Conservation (phyloP, 2,797 vertebrate genomes). For the Rhinophrynus dorsalis region DNA sequence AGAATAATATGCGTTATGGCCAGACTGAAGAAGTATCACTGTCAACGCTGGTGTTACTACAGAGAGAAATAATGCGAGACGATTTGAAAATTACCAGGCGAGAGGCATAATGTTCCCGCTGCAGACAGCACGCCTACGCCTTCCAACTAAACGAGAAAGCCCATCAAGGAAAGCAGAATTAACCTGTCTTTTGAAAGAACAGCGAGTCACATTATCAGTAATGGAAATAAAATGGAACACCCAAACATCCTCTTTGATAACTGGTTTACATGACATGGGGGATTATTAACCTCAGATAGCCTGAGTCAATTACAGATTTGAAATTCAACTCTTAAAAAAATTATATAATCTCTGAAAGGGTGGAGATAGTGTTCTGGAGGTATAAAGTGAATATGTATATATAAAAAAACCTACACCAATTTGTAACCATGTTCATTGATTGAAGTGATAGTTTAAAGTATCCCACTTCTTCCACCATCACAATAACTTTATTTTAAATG, state of each 20-base stretch:
- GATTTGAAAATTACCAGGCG: constrained; percentile 42
- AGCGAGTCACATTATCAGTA: constrained; percentile 33
- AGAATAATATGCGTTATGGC: no score
- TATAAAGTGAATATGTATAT: no score
- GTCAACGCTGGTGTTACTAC: neutral
- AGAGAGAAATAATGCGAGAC: constrained; percentile 17
- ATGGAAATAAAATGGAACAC: constrained; percentile 7
- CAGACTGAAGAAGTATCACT: no score
- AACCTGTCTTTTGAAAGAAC: constrained; percentile 46
- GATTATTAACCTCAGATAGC: constrained; percentile 39
- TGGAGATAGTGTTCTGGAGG: no score
- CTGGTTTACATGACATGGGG: constrained; percentile 7
- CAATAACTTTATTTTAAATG: no score
- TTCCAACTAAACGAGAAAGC: constrained; percentile 24
- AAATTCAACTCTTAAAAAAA: no score
- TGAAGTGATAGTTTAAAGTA: no score
- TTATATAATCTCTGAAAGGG: no score
- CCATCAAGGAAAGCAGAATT: constrained; percentile 26
- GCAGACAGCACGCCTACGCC: constrained; percentile 45
- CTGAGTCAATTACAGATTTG: constrained; percentile 17
- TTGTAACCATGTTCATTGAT: no score
- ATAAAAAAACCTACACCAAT: no score
- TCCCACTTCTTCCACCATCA: neutral
- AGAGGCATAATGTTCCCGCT: constrained; percentile 42
- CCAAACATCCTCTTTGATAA: neutral